These are phyloP conservation scores for Acanthochromis polyacanthus DNA, from an alignment of 2,113 vertebrate species.

Conservation along the genomic window DNA sequence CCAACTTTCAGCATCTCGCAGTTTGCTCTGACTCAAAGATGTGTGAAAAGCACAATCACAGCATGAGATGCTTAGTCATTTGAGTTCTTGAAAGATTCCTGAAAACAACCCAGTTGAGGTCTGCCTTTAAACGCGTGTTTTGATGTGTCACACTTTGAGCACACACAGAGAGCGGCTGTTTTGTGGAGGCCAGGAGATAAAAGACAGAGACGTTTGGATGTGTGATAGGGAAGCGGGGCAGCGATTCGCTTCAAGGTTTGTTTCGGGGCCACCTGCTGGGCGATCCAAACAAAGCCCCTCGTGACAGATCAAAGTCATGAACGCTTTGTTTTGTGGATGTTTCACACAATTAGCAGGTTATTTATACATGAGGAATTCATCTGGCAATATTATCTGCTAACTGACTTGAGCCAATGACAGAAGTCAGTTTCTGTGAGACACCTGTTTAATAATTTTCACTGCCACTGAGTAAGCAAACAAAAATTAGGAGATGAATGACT, in stretches of 20 bases:
- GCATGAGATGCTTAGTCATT: slow-evolving; percentile 30
- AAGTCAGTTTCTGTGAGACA: slow-evolving; percentile 29
- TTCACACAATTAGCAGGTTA: slow-evolving; percentile 54
- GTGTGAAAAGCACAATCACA: slow-evolving; percentile 3
- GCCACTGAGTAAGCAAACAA: background rate
- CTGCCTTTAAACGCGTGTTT: slow-evolving; percentile 35
- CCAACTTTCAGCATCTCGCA: background rate
- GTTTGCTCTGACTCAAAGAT: slow-evolving; percentile 10
- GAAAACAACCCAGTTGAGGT: slow-evolving; percentile 3
- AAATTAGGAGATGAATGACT: fast-evolving
- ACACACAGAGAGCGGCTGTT: slow-evolving; percentile 44
- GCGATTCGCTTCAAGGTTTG: slow-evolving; percentile 50
- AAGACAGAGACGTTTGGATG: slow-evolving; percentile 35
- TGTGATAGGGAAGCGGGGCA: slow-evolving; percentile 37
- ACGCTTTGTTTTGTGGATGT: slow-evolving; percentile 35
- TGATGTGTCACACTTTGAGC: slow-evolving; percentile 41
- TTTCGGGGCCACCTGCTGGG: slow-evolving; percentile 63
- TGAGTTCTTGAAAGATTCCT: slow-evolving; percentile 41
- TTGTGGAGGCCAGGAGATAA: slow-evolving; percentile 57
- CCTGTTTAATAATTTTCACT: slow-evolving; percentile 4
- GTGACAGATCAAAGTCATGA: slow-evolving; percentile 62
- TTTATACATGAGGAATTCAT: slow-evolving; percentile 21
- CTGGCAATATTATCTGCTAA: slow-evolving; percentile 26
- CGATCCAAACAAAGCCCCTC: slow-evolving; percentile 51
- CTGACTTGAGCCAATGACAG: slow-evolving; percentile 36